These are phyloP conservation scores for Temnothorax longispinosus DNA, from an alignment of 1,140 invertebrate species.

Conservation along the genomic window DNA sequence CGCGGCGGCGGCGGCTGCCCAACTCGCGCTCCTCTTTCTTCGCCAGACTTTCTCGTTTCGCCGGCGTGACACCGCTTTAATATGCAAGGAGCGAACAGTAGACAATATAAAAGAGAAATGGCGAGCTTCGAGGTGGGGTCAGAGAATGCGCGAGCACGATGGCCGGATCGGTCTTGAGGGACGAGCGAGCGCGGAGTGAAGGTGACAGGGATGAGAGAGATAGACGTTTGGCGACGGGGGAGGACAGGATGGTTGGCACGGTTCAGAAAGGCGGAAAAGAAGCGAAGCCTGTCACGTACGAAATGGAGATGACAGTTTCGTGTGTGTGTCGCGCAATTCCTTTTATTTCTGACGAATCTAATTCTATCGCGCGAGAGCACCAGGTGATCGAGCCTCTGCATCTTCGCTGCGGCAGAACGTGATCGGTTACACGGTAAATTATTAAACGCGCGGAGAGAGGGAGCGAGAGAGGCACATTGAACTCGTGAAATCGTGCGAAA, in stretches of 20 bases:
- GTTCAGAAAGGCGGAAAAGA: constrained; percentile 58
- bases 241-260: not conserved
- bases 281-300: constrained; percentile 73
- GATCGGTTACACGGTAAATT: constrained; percentile 54
- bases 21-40: constrained; percentile 23
- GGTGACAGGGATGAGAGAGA: constrained; percentile 50
- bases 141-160: constrained; percentile 31
- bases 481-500: constrained; percentile 19
- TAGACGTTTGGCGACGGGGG: constrained; percentile 9
- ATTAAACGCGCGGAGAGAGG: constrained; percentile 18
- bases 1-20: not conserved
- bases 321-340: constrained; percentile 73
- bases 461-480: not conserved
- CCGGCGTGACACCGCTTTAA: constrained; percentile 70
- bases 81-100: constrained; percentile 77
- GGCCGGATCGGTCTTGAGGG: constrained; percentile 59
- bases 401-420: constrained; percentile 51
- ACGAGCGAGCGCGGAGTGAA: constrained; percentile 43
- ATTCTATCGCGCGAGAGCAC: constrained; percentile 44
- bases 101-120: constrained; percentile 77
- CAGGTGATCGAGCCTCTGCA: constrained; percentile 40
- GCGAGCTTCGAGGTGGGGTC: constrained; percentile 38
- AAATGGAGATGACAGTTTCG: constrained; percentile 79
- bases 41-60: constrained; percentile 14
- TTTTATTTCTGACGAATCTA: constrained; percentile 65